Evolutionary conservation across 2,888 invertebrate genomes (phyloP), one percentile per base, ranked within the genome.

Genomic region (Chloroclysta siterata): DNA sequence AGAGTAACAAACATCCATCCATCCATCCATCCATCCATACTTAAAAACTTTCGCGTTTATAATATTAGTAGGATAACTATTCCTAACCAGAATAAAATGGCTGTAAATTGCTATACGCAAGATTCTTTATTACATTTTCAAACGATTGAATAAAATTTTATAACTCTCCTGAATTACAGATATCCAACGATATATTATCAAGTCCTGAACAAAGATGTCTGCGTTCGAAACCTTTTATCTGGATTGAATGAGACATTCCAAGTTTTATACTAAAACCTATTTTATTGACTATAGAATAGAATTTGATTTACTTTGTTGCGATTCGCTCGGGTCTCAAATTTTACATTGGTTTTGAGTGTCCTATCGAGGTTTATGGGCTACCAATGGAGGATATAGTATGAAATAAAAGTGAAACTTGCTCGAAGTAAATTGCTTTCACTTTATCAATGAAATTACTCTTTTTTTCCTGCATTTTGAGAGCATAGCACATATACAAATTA

Each of bases 181-280:
- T 22, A 42, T 51, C 13, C 28, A 0, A 22, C 64, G 59, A 72
- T 71, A 70, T 53, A 69, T 72, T 66, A 72, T 65, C 55, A 62
- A 69, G 65, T 68, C 65, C 54, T 51, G 68, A 22, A 22, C 69
- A 65, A 69, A 72, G 76, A 70, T 71, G 69, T 73, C 74, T 75
- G 78, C 72, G 68, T 74, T 44, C 53, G 60, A 73, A 78, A 75
- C 76, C 78, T 80, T 77, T 80, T 80, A 80, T 78, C 78, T 72
- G 72, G 65, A 80, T 80, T 80, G 79, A 78, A 80, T 71, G 59
- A 72, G 63, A 63, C 54, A 52, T 59, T 65, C 58, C 51, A 64
- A 53, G 63, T 67, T 74, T 75, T 74, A 74, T 71, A 71, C 71
- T 72, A 71, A 75, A 75, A 78, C 72, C 74, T 72, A 68, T 77